Evolutionary conservation across 2,888 invertebrate species (phyloP), one percentile per base, ranked within the genome.

Genomic region (Ectemnius cavifrons): DNA sequence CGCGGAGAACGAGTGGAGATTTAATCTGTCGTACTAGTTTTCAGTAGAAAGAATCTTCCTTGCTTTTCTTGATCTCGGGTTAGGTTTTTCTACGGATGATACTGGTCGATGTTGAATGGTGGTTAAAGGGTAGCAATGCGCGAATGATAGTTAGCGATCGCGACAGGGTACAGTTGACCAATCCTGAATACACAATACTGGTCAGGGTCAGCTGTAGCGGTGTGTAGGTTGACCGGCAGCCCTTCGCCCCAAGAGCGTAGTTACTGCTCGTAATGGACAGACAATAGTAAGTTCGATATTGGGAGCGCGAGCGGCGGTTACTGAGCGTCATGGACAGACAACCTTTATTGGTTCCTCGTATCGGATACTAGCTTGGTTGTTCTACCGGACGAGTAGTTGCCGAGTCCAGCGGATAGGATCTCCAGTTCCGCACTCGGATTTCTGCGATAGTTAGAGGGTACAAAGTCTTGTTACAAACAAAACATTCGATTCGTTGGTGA

Each of bases 231-330:
- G 52, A 52, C 52, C 52, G 52, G 63, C 57, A 46, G 47, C 61
- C 58, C 58, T 47, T 47, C 23, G 70, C 68, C 67, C 16, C 23
- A 59, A 63, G 46, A 61, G 76, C 63, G 71, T 79, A 81, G 80
- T 79, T 81, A 81, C 81, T 79, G 81, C 76, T 79, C 72, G 73
- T 81, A 81, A 81, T 76, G 64, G 73, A 74, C 79, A 64, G 76
- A 67, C 79, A 80, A 81, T 81, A 69, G 76, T 58, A 74, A 76
- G 71, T 60, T 68, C 67, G 79, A 79, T 79, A 81, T 79, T 78
- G 58, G 68, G 6, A 37, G 37, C 37, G 37, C 37, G 62, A 49
- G 64, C 62, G 70, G 67, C 59, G 77, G 78, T 75, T 72, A 63
- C 71, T 57, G 78, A 76, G 49, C 63, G 75, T 75, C 80, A 67